Base-by-base conservation (phyloP, 1,140 invertebrate species). In the Solenopsis invicta region DNA sequence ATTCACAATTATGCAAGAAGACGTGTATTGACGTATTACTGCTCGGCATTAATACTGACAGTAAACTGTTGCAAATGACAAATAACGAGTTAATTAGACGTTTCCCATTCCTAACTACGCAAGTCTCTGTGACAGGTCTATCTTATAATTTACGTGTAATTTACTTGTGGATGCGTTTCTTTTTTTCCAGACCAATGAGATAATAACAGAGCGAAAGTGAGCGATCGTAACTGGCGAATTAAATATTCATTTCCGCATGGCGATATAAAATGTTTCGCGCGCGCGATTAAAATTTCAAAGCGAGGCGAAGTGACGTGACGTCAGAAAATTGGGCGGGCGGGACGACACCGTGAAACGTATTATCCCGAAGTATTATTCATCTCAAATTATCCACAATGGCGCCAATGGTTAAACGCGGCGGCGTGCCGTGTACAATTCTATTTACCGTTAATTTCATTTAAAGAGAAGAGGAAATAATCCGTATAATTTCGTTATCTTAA, bases 401-500 rank as follows among this genome's bases (percentile, higher is more conserved):
- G 6, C 24, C 3, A 34, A 34, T 29, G 37, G 0, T 34, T 41
- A 34, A 54, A 59, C 21, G 13, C n/a, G n/a, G n/a, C n/a, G 69
- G 62, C 62, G 12, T 66, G 13, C 69, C 52, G 56, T 8, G 16
- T 82, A 74, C 9, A 74, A 72, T 48, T 48, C n/a, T 12, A 34
- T 52, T 21, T 66, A 78, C n/a, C 41, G 52, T 67, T 67, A 67
- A 67, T 50, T 2, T 78, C 45, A 21, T 80, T 29, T 52, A 50
- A 52, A 67, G n/a, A 52, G 45, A 66, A 50, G 61, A 66, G 75
- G 41, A 80, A 80, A 69, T 50, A 56, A 59, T 6, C 29, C 18
- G n/a, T 16, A 41, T 59, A 67, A 80, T 67, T 37, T 80, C 13
- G 45, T 24, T 62, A 64, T n/a, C 41, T 37, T 69, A 80, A 80